These are phyloP conservation scores for Henricia sp. DNA, from an alignment of 53 echinoderm and acorn worm genomes.

Conservation along the genomic window DNA sequence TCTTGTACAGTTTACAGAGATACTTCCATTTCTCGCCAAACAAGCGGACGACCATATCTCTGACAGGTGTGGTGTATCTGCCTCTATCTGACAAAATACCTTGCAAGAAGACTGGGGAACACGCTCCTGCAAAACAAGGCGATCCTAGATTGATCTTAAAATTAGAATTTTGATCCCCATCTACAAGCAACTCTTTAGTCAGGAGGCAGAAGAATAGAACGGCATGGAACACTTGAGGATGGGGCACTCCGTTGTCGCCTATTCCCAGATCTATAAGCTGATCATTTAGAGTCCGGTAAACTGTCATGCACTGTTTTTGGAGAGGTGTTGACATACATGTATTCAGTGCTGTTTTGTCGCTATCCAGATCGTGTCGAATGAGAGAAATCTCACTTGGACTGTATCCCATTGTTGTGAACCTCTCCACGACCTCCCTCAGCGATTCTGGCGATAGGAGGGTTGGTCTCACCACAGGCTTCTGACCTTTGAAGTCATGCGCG, in stretches of 20 bases:
- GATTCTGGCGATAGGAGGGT: conserved; percentile 14
- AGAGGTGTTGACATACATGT: not conserved
- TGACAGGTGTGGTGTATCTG: conserved; percentile 31
- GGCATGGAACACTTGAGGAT: conserved; percentile 10
- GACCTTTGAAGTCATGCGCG: conserved; percentile 27
- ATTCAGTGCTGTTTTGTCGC: conserved; percentile 2
- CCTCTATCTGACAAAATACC: conserved; percentile 6
- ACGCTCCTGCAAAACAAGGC: conserved; percentile 2
- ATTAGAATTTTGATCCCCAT: not conserved
- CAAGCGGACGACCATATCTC: conserved; percentile 1
- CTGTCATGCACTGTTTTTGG: conserved; percentile 8
- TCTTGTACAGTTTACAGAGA: conserved; percentile 21
- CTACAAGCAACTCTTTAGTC: conserved; percentile 16
- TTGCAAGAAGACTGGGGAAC: conserved; percentile 5
- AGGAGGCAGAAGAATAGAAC: conserved; percentile 39
- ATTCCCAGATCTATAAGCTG: not conserved
- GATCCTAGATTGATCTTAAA: conserved; percentile 16
- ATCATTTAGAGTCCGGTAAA: conserved; percentile 16
- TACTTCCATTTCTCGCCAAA: conserved; percentile 24
- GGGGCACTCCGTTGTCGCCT: conserved; percentile 3
- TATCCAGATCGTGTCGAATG: not conserved
- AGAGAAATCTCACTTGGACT: conserved; percentile 32
- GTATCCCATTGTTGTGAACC: conserved; percentile 14
- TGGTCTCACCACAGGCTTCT: not conserved
- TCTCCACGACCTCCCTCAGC: not conserved